These are phyloP conservation scores for Elachura formosa DNA, from an alignment of 2,113 vertebrate species.

Conservation along the genomic window DNA sequence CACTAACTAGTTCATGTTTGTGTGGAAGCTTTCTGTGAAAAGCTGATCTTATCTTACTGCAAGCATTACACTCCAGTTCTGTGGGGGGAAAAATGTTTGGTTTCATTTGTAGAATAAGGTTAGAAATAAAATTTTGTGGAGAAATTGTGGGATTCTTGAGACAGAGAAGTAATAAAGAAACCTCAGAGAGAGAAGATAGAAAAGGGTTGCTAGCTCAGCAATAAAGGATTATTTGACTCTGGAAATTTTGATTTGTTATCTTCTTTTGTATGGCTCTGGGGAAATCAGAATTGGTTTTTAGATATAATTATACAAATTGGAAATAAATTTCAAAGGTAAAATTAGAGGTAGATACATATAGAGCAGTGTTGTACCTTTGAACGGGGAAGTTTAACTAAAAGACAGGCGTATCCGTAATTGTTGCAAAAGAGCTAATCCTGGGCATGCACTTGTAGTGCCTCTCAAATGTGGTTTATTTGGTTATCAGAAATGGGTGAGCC, in stretches of 20 bases:
- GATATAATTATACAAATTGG: background rate
- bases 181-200: background rate
- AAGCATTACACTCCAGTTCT: background rate
- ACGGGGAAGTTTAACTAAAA: background rate
- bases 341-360: background rate
- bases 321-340: background rate
- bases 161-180: background rate
- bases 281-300: background rate
- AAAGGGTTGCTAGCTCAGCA: background rate
- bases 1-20: background rate
- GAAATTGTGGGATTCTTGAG: background rate
- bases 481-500: background rate
- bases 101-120: background rate
- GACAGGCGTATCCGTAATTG: accelerated
- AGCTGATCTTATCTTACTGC: background rate
- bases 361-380: background rate
- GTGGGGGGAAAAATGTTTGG: background rate
- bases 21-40: background rate
- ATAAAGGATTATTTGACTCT: background rate
- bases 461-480: background rate
- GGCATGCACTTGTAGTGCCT: background rate
- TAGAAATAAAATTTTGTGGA: background rate
- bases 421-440: background rate
- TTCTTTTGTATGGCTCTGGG: background rate
- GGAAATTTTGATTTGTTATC: background rate